Base-by-base conservation (phyloP, 1,140 invertebrate genomes). In the Drosophila eugracilis region DNA sequence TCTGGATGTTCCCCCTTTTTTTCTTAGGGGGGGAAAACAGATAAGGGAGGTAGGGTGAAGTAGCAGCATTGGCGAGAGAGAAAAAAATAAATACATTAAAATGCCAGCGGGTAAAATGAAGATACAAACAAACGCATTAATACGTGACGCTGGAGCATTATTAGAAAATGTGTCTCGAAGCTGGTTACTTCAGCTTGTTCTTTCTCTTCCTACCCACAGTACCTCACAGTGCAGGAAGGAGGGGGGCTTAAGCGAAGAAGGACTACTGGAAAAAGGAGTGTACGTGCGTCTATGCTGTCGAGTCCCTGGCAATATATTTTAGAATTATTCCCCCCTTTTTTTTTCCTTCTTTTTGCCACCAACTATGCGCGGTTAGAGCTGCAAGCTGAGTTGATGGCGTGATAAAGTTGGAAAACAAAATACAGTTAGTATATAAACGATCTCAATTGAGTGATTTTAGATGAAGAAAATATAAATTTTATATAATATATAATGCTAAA, bases 91-190 rank as follows among this genome's bases (percentile, higher is more conserved):
- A 89, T 89, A 89, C 85, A 90, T 86, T 86, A 90, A 90, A 79
- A 86, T 90, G 85, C 80, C 72, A 86, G 81, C 63, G 80, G 79
- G 85, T 85, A 89, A 85, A 90, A 90, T 90, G 86, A 90, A 90
- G 81, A 90, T 86, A 86, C 81, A 90, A 90, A 90, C 86, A 90
- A 88, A 90, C 86, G 86, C 86, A 90, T 90, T 86, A 86, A 90
- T 90, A 90, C 86, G 86, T 90, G 86, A 90, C 78, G 78, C 81
- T 86, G 78, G 63, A 86, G 59, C 86, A 83, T 77, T 90, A 90
- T 90, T 90, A 90, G 86, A 90, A 90, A 90, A 86, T 76, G 80
- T 83, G 83, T 88, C 83, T 78, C 83, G 69, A 78, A 75, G 81
- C 71, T 70, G 73, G 77, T 85, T 85, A 76, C 76, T 86, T 88